Conservation (phyloP, 2,797 vertebrate species). For the Myotis vivesi region DNA sequence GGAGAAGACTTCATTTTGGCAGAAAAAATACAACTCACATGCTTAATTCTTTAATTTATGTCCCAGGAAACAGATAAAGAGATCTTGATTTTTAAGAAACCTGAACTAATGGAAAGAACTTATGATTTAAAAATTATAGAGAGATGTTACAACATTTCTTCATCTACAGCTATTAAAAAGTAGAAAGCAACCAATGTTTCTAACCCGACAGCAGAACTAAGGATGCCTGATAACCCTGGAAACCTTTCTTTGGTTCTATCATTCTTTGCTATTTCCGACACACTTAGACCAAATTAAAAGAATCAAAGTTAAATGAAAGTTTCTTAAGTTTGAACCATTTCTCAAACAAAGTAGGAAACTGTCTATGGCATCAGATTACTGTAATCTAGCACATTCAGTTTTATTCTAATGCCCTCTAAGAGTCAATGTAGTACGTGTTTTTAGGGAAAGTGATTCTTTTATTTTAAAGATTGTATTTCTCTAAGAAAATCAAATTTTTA, state of each 20-base stretch:
- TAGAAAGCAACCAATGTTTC: not conserved
- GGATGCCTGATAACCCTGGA: not conserved
- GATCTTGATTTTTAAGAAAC: not conserved
- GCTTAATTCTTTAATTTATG: conserved; percentile 27
- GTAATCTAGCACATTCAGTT: not conserved
- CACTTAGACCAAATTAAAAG: not conserved
- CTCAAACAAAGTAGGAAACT: conserved; percentile 19
- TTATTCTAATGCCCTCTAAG: not conserved
- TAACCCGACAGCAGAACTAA: not conserved
- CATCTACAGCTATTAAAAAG: not conserved
- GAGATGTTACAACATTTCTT: not conserved
- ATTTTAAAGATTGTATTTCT: conserved; percentile 53
- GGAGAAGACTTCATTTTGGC: not conserved
- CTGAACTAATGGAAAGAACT: not conserved
- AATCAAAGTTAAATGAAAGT: conserved; percentile 27
- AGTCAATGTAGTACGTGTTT: not conserved
- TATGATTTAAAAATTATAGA: not conserved
- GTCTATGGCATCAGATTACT: not conserved
- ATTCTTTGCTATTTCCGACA: conserved; percentile 9
- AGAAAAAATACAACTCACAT: not conserved
- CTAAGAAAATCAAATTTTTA: conserved; percentile 29
- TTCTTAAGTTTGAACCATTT: conserved; percentile 2
- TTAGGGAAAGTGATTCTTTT: not conserved
- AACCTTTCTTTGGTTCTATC: not conserved
- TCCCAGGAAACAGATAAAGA: not conserved